Evolutionary conservation across 2,797 vertebrate genomes (phyloP).

Genomic region (Clarias fuscus): DNA sequence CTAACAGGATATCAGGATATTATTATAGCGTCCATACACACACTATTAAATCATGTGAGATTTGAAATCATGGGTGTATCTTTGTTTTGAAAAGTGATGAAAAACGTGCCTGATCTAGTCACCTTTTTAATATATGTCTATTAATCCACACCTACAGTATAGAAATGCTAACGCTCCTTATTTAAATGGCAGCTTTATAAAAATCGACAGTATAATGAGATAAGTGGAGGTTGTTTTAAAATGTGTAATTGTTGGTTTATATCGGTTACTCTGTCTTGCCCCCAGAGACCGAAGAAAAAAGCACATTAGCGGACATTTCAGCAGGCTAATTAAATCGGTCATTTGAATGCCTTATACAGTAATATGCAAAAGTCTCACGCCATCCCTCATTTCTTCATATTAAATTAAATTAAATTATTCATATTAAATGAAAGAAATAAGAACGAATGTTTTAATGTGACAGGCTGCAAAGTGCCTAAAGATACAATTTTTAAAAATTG

Average conservation of each 20-base stretch:
- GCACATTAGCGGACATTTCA: neutral
- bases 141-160: neutral
- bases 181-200: neutral
- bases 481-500: no score
- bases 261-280: neutral
- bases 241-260: neutral
- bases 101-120: neutral
- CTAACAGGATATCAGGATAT: slow-evolving; percentile 61
- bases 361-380: no score
- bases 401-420: no score
- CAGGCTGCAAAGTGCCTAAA: no score
- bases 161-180: neutral
- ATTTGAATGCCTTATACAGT: neutral
- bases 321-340: neutral
- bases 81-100: neutral
- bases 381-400: no score
- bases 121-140: neutral
- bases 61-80: slow-evolving; percentile 16
- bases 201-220: neutral
- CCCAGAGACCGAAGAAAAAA: neutral
- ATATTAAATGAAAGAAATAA: no score
- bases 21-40: slow-evolving; percentile 68
- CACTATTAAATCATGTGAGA: neutral
- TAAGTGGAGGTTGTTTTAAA: neutral
- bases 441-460: no score